Evolutionary conservation across 2,797 vertebrate species (phyloP).

Genomic region (Nyctibius grandis): DNA sequence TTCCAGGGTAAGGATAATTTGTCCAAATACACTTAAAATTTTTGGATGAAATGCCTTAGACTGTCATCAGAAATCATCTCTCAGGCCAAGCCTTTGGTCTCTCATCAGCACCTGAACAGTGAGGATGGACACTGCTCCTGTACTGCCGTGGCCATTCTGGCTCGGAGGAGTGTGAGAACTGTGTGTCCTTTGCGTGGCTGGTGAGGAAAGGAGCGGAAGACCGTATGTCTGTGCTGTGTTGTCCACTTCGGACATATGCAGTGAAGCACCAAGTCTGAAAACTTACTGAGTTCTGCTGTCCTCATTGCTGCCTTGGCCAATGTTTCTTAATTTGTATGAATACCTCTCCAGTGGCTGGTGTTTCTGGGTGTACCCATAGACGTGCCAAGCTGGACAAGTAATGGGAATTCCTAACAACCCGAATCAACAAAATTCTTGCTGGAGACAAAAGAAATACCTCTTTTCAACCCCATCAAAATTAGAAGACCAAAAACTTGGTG

Average conservation of each 20-base stretch:
- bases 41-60: neutral
- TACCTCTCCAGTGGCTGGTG: neutral
- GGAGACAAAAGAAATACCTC: neutral
- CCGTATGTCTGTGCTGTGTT: accelerated
- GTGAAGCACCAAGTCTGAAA: neutral
- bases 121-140: accelerated
- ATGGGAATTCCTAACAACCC: neutral
- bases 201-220: neutral
- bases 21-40: neutral
- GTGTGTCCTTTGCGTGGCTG: accelerated
- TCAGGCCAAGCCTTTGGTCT: neutral
- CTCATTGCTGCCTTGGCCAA: neutral
- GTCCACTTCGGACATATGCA: neutral
- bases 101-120: accelerated
- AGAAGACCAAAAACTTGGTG: neutral
- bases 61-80: neutral
- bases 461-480: neutral
- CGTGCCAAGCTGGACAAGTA: neutral
- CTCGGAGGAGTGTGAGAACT: accelerated
- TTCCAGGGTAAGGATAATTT: constrained; percentile 2
- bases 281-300: neutral
- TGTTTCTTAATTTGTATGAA: neutral
- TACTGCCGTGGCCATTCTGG: accelerated
- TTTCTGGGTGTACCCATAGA: neutral
- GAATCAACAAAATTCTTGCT: neutral